These are phyloP conservation scores for Heliconius congener DNA, from an alignment of 1,140 invertebrate species.

Conservation along the genomic window DNA sequence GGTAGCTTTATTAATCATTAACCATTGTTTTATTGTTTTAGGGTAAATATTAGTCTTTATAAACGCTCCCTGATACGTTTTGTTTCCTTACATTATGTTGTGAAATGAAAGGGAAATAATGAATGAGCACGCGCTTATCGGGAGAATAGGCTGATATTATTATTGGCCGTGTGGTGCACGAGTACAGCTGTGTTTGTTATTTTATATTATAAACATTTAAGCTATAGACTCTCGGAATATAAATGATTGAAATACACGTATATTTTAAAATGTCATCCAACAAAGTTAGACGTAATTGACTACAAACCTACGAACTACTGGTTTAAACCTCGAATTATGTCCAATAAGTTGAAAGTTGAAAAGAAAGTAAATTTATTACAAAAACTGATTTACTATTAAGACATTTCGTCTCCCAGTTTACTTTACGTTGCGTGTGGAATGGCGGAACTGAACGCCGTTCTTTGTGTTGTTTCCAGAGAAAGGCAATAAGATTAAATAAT, in stretches of 20 bases:
- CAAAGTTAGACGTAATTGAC: too few relatives aligned
- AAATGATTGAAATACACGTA: too few relatives aligned
- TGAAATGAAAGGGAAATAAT: constrained; percentile 18
- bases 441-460: too few relatives aligned
- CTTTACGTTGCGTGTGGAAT: too few relatives aligned
- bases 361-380: too few relatives aligned
- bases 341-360: too few relatives aligned
- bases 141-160: not conserved
- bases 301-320: not conserved
- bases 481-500: too few relatives aligned
- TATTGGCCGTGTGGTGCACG: not conserved
- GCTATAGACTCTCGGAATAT: not conserved
- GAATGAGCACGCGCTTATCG: constrained; percentile 15
- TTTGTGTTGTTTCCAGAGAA: too few relatives aligned
- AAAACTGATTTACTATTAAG: too few relatives aligned
- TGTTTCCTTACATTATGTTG: constrained; percentile 7
- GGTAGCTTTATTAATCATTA: constrained; percentile 34
- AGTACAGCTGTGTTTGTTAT: not conserved
- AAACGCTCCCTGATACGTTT: not conserved
- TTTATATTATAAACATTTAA: not conserved
- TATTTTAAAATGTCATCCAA: too few relatives aligned
- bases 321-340: too few relatives aligned
- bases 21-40: constrained; percentile 25
- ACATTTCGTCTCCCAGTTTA: too few relatives aligned
- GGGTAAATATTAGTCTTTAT: constrained; percentile 28